Conservation (phyloP, 2,888 invertebrate genomes). For the Ochropleura leucogaster region DNA sequence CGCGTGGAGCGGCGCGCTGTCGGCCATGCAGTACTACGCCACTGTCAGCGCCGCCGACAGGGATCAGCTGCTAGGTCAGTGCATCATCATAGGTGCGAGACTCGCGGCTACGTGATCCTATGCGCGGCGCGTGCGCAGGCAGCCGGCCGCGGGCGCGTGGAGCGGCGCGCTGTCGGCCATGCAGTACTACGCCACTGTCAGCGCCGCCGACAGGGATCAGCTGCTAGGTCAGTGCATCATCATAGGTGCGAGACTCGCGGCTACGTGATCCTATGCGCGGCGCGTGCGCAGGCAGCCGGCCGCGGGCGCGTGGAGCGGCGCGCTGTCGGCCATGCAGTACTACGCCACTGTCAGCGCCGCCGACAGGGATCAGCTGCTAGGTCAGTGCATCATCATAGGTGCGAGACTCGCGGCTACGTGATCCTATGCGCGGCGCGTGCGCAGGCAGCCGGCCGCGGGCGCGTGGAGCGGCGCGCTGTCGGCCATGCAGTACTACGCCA, state of each 20-base stretch:
- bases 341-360: neutral
- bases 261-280: slow-evolving; percentile 88
- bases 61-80: neutral
- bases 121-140: slow-evolving; percentile 1
- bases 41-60: slow-evolving; percentile 76
- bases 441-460: neutral
- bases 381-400: no score
- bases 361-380: neutral
- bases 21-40: slow-evolving; percentile 65
- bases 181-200: slow-evolving; percentile 3
- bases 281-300: slow-evolving; percentile 93
- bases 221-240: neutral
- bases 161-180: neutral
- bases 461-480: neutral
- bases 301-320: slow-evolving; percentile 75
- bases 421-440: no score
- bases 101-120: neutral
- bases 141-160: neutral
- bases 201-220: neutral
- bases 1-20: slow-evolving; percentile 1
- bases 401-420: no score
- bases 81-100: no score
- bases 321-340: slow-evolving; percentile 74
- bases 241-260: no score
- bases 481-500: slow-evolving; percentile 1